Evolutionary conservation across 2,888 invertebrate species (phyloP), one percentile per base, ranked within the genome.

Genomic region (Agapetus fuscipes): DNA sequence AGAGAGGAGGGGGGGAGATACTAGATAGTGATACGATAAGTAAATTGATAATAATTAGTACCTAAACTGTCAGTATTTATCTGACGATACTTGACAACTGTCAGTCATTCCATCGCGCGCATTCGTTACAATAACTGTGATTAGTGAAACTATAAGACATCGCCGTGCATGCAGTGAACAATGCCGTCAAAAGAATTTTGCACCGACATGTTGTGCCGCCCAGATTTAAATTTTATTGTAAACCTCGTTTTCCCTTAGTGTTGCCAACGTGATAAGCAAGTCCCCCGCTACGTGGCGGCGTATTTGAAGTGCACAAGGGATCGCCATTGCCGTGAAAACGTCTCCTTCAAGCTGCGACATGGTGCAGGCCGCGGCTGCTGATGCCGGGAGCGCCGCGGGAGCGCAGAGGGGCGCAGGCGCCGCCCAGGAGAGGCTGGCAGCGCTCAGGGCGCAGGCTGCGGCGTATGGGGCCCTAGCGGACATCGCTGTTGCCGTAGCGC

Each of bases 401-500:
- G 13, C 34, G 7, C 7, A 34, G 34, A 24, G 14, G 26, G 14
- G 13, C 25, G 26, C 13, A 7, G 27, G 30, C 3, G 37, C 35
- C 10, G 31, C 31, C 5, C n/a, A n/a, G n/a, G n/a, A n/a, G n/a
- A 32, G 39, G 29, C 39, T 37, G 10, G 34, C 39, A 15, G 36
- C 40, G 26, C 42, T 45, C 25, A 33, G 28, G 9, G 38, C 39
- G 20, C 48, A 43, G 17, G 45, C 40, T 28, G 45, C 48, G 26
- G 45, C 44, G 9, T 40, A 35, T 17, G 40, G 40, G 24, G 25
- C 30, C 4, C 33, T 45, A 14, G 45, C 45, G 17, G 45, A 45
- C 32, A 25, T 45, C 25, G 40, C 45, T 13, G 42, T 39, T 20
- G 33, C 44, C 16, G 45, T 45, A 1, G 45, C 43, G 11, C 27